Base-by-base conservation (phyloP, 2,113 vertebrate genomes). In the Tetrao urogallus region DNA sequence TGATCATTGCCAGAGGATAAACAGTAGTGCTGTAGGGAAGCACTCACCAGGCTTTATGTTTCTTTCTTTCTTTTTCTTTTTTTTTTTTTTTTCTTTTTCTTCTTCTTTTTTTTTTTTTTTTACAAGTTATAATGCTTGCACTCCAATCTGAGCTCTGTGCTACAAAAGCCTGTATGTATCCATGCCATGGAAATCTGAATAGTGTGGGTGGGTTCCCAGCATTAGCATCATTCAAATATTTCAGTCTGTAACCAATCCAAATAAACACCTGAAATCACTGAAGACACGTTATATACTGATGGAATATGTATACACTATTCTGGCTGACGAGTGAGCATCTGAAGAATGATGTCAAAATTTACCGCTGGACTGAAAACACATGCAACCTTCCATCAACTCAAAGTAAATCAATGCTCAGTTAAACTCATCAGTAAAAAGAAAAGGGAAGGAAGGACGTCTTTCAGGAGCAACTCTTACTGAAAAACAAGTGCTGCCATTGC, bases 171-270 rank as follows among this genome's bases (percentile, higher is more conserved):
- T 57, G 43, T 66, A 69, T 42, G 20, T 36, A 10, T 22, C 84
- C 50, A 18, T 70, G 71, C 45, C 11, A 8, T 20, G 50, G 48
- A 72, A 70, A 85, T 76, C 56, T 27, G 38, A 25, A 24, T 36
- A 22, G 24, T 10, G 38, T 25, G 6, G 60, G 38, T 21, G 52
- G 5, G 71, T 71, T 64, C 66, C 40, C 56, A 83, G 47, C 5
- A 34, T 66, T n/a, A 38, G 13, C 3, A 28, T 1, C 2, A 66
- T 34, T 63, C 0, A 0, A 21, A 32, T 36, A 75, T 64, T 82
- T 69, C 60, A 42, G 18, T 5, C 5, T 25, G 50, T 13, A 25
- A 82, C 52, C 60, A 80, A n/a, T 15, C 76, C 63, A 76, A 48
- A 52, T 22, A 40, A n/a, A 45, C 38, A 82, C 7, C 38, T 63